These are phyloP conservation scores for Oreamnos americanus DNA, from an alignment of 2,113 vertebrate genomes.

Conservation along the genomic window DNA sequence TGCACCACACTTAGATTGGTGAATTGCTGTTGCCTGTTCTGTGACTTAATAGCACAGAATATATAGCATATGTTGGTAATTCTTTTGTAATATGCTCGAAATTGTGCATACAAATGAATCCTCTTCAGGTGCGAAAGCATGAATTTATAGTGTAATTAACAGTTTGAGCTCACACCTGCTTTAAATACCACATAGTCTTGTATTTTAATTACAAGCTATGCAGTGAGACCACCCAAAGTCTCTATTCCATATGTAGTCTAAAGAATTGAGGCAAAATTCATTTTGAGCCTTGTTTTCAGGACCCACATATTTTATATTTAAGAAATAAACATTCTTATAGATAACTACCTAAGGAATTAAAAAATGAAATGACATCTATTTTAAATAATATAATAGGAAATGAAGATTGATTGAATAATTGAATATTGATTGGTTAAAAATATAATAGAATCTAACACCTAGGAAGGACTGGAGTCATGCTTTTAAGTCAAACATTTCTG, in stretches of 20 bases:
- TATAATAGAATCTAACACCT: background rate
- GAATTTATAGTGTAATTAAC: constrained; percentile 73
- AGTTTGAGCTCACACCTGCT: constrained; percentile 74
- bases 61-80: constrained; percentile 73
- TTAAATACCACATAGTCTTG: constrained; percentile 62
- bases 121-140: constrained; percentile 67
- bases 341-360: background rate
- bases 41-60: constrained; percentile 63
- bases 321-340: background rate
- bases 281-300: constrained; percentile 33
- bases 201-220: constrained; percentile 70
- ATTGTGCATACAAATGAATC: constrained; percentile 68
- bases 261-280: constrained; percentile 30
- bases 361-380: background rate
- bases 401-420: background rate
- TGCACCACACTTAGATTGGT: constrained; percentile 20
- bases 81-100: constrained; percentile 68
- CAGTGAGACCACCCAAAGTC: constrained; percentile 51
- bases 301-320: background rate
- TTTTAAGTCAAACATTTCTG: background rate
- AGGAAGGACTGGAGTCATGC: background rate
- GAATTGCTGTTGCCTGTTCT: constrained; percentile 41
- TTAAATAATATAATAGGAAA: background rate
- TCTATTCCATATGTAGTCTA: constrained; percentile 41
- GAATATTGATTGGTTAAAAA: background rate